Conservation (phyloP, 1,140 invertebrate genomes). For the Lucilia sericata region DNA sequence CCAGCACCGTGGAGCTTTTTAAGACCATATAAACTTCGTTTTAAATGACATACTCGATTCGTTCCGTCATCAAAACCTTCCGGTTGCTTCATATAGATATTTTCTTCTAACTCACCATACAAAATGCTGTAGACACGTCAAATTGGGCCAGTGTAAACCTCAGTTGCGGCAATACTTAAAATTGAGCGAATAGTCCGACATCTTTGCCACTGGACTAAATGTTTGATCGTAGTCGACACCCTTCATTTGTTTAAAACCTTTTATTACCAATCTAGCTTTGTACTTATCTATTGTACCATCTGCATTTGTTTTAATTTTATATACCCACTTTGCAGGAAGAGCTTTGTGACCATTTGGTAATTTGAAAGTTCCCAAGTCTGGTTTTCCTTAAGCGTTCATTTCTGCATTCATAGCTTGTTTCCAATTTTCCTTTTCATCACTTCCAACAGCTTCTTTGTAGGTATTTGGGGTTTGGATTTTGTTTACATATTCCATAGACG, state of each 20-base stretch:
- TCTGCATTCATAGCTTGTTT: slow-evolving; percentile 23
- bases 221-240: slow-evolving; percentile 45
- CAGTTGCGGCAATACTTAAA: slow-evolving; percentile 47
- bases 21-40: slow-evolving; percentile 55
- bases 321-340: slow-evolving; percentile 26
- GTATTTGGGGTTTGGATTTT: too few species aligned
- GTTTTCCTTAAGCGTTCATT: not conserved
- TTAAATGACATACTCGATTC: slow-evolving; percentile 51
- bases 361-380: too few species aligned
- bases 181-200: slow-evolving; percentile 48
- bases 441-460: not conserved
- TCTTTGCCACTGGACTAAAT: slow-evolving; percentile 25
- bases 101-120: too few species aligned
- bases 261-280: slow-evolving; percentile 63
- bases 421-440: not conserved
- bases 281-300: not conserved
- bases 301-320: slow-evolving; percentile 45
- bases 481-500: too few species aligned
- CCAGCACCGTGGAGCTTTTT: slow-evolving; percentile 63
- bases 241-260: slow-evolving; percentile 33
- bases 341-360: not conserved
- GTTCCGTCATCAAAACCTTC: slow-evolving; percentile 48
- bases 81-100: slow-evolving; percentile 60
- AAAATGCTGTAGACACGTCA: slow-evolving; percentile 49
- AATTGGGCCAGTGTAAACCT: slow-evolving; percentile 48